A percentile compares a stretch with the other conserved stretches of the same genome.
phyloP scores from a whole-genome alignment of 2,888 invertebrate genomes.

The Ferrisia virgata region DNA sequence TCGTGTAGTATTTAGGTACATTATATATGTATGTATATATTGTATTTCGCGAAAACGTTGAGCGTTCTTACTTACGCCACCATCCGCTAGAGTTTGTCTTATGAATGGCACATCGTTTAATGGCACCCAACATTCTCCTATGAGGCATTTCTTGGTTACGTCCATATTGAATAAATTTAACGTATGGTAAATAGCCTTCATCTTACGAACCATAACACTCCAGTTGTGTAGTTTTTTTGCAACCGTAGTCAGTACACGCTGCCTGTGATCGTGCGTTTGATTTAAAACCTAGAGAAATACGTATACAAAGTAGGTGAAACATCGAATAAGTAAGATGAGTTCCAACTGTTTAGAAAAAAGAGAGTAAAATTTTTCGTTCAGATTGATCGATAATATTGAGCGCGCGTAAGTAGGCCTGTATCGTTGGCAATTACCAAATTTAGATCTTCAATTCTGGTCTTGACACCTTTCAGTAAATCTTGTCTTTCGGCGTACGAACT shows the following conservation, averaged over 20 bases:
- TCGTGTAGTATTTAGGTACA: no score
- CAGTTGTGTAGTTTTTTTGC: slow-evolving; percentile 84
- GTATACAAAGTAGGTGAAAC: no score
- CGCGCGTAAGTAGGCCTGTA: background rate
- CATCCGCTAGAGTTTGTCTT: slow-evolving; percentile 74
- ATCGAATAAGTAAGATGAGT: no score
- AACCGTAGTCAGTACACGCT: slow-evolving; percentile 77
- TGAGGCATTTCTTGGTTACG: slow-evolving; percentile 83
- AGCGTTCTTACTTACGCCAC: slow-evolving; percentile 63
- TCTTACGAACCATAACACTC: slow-evolving; percentile 80
- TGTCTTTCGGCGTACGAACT: slow-evolving; percentile 77
- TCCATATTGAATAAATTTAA: slow-evolving; percentile 90
- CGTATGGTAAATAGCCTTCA: slow-evolving; percentile 92
- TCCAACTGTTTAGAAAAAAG: no score
- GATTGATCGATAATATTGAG: background rate
- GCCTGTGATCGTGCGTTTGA: slow-evolving; percentile 84
- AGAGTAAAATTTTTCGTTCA: no score
- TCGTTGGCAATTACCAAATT: slow-evolving; percentile 60
- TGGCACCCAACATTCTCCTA: slow-evolving; percentile 88
- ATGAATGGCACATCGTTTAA: slow-evolving; percentile 67
- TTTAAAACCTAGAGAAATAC: slow-evolving; percentile 69
- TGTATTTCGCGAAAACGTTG: slow-evolving; percentile 13
- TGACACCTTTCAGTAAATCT: slow-evolving; percentile 87
- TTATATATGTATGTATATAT: no score
- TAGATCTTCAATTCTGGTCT: slow-evolving; percentile 84